phyloP scores from a whole-genome alignment of 1,140 invertebrate genomes.

The Diabrotica virgifera region DNA sequence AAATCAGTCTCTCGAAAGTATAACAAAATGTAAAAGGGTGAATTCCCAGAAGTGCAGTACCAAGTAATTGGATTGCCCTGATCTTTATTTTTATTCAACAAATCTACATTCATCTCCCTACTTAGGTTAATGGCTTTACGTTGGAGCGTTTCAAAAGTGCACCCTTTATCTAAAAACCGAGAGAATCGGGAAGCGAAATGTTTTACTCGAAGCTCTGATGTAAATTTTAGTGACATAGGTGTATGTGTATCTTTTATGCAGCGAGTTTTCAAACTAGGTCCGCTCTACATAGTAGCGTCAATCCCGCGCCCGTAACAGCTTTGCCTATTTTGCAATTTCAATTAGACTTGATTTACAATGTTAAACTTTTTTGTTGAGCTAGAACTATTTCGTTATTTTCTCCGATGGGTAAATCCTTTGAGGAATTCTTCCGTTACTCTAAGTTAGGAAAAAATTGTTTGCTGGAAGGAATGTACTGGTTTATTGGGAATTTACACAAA shows the following conservation, averaged over 20 bases:
- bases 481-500: too few relatives aligned
- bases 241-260: constrained; percentile 2
- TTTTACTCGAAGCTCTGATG: background rate
- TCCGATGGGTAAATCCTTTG: too few relatives aligned
- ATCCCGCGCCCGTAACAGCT: background rate
- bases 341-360: background rate
- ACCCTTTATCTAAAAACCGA: background rate
- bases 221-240: background rate
- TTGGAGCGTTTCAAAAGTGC: constrained; percentile 2
- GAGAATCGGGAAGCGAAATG: background rate
- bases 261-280: background rate
- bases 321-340: background rate
- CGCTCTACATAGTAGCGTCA: background rate
- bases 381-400: background rate
- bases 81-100: constrained; percentile 5
- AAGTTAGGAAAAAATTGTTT: too few relatives aligned
- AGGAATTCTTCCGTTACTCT: too few relatives aligned
- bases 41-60: constrained; percentile 3
- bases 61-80: constrained; percentile 10
- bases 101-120: constrained; percentile 2
- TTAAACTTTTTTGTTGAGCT: background rate
- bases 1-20: too few relatives aligned
- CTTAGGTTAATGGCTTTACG: background rate
- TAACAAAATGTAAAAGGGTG: background rate
- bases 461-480: too few relatives aligned